These are phyloP conservation scores for Pseudococcus longispinus DNA, from an alignment of 2,888 invertebrate species.

Conservation along the genomic window DNA sequence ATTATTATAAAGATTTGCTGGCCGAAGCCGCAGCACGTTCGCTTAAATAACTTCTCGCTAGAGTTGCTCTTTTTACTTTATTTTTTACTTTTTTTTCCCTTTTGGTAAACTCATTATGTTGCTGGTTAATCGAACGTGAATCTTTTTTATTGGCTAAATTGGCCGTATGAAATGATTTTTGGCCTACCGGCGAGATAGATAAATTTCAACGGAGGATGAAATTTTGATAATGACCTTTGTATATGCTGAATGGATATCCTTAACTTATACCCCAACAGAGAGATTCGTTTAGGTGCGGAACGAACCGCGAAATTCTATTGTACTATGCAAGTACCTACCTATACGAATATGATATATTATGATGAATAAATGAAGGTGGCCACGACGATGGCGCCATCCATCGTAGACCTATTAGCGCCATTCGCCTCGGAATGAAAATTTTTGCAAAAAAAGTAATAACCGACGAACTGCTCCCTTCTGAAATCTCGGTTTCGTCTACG, in stretches of 20 bases:
- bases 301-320: neutral
- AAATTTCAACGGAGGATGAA: constrained; percentile 11
- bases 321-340: neutral
- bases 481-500: neutral
- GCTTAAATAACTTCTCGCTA: constrained; percentile 30
- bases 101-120: constrained; percentile 13
- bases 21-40: neutral
- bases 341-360: neutral
- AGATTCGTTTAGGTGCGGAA: neutral
- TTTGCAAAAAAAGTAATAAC: neutral
- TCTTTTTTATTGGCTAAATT: constrained; percentile 42
- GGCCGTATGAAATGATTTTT: constrained; percentile 42
- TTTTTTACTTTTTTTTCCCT: too few relatives aligned
- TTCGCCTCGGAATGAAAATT: neutral
- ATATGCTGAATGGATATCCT: neutral
- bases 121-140: constrained; percentile 8
- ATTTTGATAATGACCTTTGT: constrained; percentile 17
- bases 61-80: neutral
- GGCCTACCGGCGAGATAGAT: constrained; percentile 13
- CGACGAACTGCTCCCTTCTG: neutral
- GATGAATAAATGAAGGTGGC: neutral
- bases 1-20: neutral
- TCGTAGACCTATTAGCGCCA: neutral
- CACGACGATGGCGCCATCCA: neutral
- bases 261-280: neutral